phyloP scores from a whole-genome alignment of 1,140 invertebrate species.

The Leptopilina boulardi region DNA sequence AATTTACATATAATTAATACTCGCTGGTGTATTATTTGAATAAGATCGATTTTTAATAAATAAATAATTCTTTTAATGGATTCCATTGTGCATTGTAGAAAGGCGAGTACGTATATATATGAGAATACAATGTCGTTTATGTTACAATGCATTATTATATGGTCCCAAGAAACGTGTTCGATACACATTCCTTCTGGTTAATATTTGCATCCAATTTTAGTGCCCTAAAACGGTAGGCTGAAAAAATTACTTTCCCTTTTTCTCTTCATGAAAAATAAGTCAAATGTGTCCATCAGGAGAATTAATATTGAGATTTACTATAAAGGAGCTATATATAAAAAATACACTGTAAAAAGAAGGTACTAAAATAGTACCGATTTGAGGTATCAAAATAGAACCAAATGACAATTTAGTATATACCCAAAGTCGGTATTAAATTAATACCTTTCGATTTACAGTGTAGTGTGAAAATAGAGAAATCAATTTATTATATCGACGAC shows the following conservation, averaged over 20 bases:
- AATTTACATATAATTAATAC: too few relatives aligned
- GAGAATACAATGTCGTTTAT: constrained; percentile 54
- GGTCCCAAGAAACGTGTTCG: constrained; percentile 28
- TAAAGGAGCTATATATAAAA: too few relatives aligned
- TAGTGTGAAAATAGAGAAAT: neutral
- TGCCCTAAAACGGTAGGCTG: neutral
- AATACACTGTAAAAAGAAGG: too few relatives aligned
- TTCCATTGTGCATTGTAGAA: constrained; percentile 67
- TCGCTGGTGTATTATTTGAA: neutral
- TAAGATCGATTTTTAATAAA: constrained; percentile 50
- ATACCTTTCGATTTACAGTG: too few relatives aligned
- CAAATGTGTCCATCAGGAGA: too few relatives aligned
- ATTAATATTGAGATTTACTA: too few relatives aligned
- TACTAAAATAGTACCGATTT: too few relatives aligned
- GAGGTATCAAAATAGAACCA: too few relatives aligned
- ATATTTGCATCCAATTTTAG: neutral
- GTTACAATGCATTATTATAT: constrained; percentile 55
- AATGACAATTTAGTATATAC: too few relatives aligned
- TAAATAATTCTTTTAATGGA: constrained; percentile 65
- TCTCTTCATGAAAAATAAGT: neutral
- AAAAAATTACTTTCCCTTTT: neutral
- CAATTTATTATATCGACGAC: neutral
- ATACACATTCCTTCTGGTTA: neutral
- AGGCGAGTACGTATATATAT: constrained; percentile 36
- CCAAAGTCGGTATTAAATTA: too few relatives aligned